phyloP scores from a whole-genome alignment of 2,113 vertebrate genomes.

The Equus quagga region DNA sequence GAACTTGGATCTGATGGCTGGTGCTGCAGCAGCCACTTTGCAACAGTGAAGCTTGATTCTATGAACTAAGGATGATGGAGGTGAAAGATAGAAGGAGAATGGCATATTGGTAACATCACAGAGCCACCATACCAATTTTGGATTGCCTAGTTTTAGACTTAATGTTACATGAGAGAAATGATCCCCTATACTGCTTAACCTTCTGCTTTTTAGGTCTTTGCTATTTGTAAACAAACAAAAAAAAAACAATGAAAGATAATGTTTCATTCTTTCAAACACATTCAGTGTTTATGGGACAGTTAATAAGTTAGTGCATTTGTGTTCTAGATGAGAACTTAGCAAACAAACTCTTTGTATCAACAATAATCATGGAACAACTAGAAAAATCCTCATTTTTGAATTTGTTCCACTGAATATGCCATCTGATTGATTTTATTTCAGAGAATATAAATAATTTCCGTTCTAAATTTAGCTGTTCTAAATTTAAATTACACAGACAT shows the following conservation, averaged over 20 bases:
- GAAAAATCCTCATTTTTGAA: conserved; percentile 28
- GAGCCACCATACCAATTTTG: not conserved
- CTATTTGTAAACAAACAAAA: not conserved
- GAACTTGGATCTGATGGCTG: not conserved
- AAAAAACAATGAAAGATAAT: not conserved
- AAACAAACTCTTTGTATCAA: not conserved
- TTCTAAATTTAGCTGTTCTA: not conserved
- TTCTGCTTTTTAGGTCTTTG: not conserved
- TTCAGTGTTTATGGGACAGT: not conserved
- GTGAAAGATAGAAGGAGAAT: not conserved
- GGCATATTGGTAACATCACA: not conserved
- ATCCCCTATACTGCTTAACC: not conserved
- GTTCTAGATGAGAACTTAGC: not conserved
- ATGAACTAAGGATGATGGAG: not conserved
- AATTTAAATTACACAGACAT: not conserved
- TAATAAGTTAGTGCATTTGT: not conserved
- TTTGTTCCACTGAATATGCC: not conserved
- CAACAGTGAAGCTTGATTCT: not conserved
- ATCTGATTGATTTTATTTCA: conserved; percentile 2
- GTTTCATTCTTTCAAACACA: too few species aligned
- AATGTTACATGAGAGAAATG: not conserved
- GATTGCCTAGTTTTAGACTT: not conserved
- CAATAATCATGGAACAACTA: not conserved
- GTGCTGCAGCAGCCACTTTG: not conserved
- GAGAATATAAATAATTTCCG: not conserved